Percentiles rank a stretch among this genome's conserved stretches.
These are phyloP conservation scores for Griposia aprilina DNA, from an alignment of 2,888 invertebrate species.

Conservation along the genomic window DNA sequence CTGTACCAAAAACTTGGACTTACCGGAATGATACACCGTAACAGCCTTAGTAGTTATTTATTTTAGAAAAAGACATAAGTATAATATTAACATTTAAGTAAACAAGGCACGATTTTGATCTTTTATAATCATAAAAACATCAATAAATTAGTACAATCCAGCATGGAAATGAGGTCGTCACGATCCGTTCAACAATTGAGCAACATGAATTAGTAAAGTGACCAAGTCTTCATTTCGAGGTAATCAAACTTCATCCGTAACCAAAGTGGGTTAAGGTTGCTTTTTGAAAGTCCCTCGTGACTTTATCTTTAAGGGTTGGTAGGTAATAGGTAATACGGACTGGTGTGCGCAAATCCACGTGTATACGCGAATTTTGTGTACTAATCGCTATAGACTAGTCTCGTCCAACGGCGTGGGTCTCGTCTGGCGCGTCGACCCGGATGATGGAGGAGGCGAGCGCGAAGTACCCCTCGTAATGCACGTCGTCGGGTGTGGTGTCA, in stretches of 20 bases:
- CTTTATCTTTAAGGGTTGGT: not conserved
- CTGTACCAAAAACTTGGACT: not conserved
- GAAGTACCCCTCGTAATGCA: constrained; percentile 97
- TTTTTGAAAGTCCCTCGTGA: constrained; percentile 8
- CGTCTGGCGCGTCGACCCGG: constrained; percentile 93
- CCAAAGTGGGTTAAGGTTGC: not conserved
- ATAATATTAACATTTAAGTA: not conserved
- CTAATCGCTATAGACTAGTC: constrained; percentile 89
- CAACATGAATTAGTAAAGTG: constrained; percentile 19
- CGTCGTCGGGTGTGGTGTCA: constrained; percentile 97
- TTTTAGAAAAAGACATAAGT: not conserved
- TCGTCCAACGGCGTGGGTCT: constrained; percentile 93
- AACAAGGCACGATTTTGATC: not conserved
- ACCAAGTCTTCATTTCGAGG: not conserved
- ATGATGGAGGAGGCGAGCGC: constrained; percentile 93
- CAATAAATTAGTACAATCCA: constrained; percentile 27
- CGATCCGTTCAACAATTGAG: constrained; percentile 26
- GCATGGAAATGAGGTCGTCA: constrained; percentile 17
- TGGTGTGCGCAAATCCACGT: too few species aligned
- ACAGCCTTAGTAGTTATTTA: constrained; percentile 17
- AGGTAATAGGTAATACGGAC: too few species aligned
- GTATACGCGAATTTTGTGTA: too few species aligned
- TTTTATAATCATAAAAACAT: not conserved
- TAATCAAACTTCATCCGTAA: not conserved
- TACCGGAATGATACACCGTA: not conserved